Evolutionary conservation across 2,797 vertebrate genomes (phyloP), one percentile per base, ranked within the genome.

Genomic region (Rhinoraja longicauda): DNA sequence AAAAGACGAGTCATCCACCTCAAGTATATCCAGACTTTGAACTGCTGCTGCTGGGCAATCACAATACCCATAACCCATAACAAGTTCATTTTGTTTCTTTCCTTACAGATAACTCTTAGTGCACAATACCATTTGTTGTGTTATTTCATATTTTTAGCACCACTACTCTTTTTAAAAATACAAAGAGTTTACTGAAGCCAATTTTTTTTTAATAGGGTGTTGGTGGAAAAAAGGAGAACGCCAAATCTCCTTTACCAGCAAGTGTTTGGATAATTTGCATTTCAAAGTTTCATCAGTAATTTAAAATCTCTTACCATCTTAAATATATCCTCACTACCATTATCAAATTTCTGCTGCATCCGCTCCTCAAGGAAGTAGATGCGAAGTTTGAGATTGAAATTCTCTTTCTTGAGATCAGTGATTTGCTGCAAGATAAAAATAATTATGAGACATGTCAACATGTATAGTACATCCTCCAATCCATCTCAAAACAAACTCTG

Each of bases 321-420:
- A 94, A 97, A 98, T 94, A 99, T 96, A 94, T 99, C 98, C 94
- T 99, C 98, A 0, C 96, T 98, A 93, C 98, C 97, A 95, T 97
- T 97, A 15, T 98, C 97, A 93, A 98, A 98, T 94, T 98, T 98
- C 96, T 98, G 98, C 93, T 99, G 98, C 95, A 99, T 98, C 84
- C 96, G 97, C 94, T 99, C 98, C 94, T 99, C 99, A 95, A 99
- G 96, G 94, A 99, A 99, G 95, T 99, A 99, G 94, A 99, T 99
- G 73, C 99, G 98, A 93, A 99, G 97, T 94, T 99, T 99, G 94
- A 99, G 95, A 95, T 99, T 99, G 94, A 99, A 99, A 95, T 99
- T 99, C 94, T 99, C 99, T 94, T 99, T 99, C 95, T 99, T 99
- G 94, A 99, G 94, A 93, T 98, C 98, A 76, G 97, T 98, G 95